These are phyloP conservation scores for Scarus forsteni DNA, from an alignment of 2,797 vertebrate genomes.

Conservation along the genomic window DNA sequence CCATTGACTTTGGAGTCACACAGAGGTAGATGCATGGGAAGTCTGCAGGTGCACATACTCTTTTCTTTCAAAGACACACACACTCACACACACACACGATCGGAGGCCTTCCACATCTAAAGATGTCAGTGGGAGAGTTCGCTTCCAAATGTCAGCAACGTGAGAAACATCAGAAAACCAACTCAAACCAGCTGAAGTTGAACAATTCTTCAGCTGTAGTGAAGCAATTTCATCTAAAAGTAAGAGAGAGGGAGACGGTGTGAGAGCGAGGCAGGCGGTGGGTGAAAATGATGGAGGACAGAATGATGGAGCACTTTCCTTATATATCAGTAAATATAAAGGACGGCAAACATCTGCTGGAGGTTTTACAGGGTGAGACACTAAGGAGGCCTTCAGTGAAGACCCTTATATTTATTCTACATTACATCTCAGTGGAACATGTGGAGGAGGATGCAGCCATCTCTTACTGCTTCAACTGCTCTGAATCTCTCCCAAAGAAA, in stretches of 20 bases:
- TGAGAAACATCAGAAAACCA: slow-evolving; percentile 77
- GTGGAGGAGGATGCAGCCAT: slow-evolving; percentile 2
- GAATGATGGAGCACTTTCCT: slow-evolving; percentile 14
- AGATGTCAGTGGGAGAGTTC: slow-evolving; percentile 70
- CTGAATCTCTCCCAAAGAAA: background rate
- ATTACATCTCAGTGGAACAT: background rate
- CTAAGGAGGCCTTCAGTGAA: slow-evolving; percentile 10
- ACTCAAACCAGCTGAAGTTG: slow-evolving; percentile 56
- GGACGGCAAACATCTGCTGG: slow-evolving; percentile 8
- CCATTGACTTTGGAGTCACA: slow-evolving; percentile 76
- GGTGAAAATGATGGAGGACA: slow-evolving; percentile 23
- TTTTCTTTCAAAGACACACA: background rate
- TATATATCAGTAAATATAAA: slow-evolving; percentile 30
- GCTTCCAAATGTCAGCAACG: slow-evolving; percentile 79
- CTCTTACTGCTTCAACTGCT: background rate
- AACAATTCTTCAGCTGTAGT: slow-evolving; percentile 33
- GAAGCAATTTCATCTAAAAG: slow-evolving; percentile 6
- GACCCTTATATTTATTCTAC: background rate
- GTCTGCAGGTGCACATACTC: slow-evolving; percentile 48
- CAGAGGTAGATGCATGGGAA: slow-evolving; percentile 49
- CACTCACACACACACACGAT: slow-evolving; percentile 13
- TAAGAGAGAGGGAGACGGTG: background rate
- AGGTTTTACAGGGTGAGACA: slow-evolving; percentile 9
- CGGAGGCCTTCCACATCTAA: slow-evolving; percentile 52
- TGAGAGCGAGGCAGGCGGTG: slow-evolving; percentile 2